phyloP scores from a whole-genome alignment of 2,888 invertebrate genomes.

The Dasypogon diadema region DNA sequence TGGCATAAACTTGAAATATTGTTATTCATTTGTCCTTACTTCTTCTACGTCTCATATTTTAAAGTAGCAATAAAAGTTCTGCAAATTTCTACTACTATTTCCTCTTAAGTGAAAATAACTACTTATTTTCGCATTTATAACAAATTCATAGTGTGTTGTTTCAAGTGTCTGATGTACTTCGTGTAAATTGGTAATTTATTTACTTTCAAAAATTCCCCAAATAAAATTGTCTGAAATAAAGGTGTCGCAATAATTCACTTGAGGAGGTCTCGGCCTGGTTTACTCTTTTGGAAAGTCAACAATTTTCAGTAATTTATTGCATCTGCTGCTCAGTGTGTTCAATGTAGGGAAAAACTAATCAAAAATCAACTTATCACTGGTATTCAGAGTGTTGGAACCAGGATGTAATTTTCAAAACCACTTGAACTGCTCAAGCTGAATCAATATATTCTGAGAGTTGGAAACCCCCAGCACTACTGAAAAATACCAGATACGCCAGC shows the following conservation, averaged over 20 bases:
- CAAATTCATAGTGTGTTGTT: too few species aligned
- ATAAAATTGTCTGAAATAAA: not conserved
- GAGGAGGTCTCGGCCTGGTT: not conserved
- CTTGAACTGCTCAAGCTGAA: conserved; percentile 2
- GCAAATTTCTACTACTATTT: too few species aligned
- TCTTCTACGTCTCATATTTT: too few species aligned
- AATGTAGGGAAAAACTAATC: conserved; percentile 1
- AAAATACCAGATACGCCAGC: conserved; percentile 14
- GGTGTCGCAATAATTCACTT: not conserved
- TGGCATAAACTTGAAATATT: too few species aligned
- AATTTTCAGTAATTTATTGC: not conserved
- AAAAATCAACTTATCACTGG: conserved; percentile 25
- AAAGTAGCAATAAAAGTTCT: too few species aligned
- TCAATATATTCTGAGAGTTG: conserved; percentile 21
- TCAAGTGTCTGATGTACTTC: not conserved
- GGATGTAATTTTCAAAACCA: not conserved
- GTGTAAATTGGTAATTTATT: not conserved
- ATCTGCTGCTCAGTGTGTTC: not conserved
- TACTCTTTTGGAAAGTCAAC: not conserved
- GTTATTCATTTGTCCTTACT: too few species aligned
- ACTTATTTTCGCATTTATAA: too few species aligned
- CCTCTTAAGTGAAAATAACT: too few species aligned
- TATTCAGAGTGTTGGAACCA: not conserved
- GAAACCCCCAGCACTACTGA: conserved; percentile 32
- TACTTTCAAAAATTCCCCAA: not conserved